Conservation (phyloP, 2,797 vertebrate species). For the Pampus argenteus region DNA sequence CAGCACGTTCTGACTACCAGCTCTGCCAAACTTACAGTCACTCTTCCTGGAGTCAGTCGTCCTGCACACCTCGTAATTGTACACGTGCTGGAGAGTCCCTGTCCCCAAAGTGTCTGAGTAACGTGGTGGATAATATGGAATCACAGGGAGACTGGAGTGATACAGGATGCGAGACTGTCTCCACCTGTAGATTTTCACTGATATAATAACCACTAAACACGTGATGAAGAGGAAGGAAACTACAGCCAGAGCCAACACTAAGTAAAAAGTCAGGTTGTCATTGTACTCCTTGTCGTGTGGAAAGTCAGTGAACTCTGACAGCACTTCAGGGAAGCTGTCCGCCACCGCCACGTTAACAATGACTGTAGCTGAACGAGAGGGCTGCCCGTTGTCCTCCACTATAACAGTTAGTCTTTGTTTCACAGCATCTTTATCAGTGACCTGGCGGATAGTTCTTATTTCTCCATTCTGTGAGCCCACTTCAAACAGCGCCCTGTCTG, state of each 20-base stretch:
- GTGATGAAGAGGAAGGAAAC: conserved; percentile 62
- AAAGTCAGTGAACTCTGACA: conserved; percentile 75
- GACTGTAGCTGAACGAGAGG: conserved; percentile 82
- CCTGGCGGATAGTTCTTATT: conserved; percentile 75
- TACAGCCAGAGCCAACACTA: conserved; percentile 56
- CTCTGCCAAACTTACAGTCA: conserved; percentile 47
- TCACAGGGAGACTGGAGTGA: conserved; percentile 50
- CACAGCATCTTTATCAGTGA: conserved; percentile 74
- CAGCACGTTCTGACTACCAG: too few species aligned
- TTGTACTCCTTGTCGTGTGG: conserved; percentile 60
- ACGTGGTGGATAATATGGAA: conserved; percentile 65
- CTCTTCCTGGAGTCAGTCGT: conserved; percentile 48
- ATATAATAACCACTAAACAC: conserved; percentile 55
- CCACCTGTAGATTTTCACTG: conserved; percentile 59
- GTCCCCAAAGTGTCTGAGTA: conserved; percentile 49
- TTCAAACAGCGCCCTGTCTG: conserved; percentile 81
- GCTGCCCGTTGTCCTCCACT: conserved; percentile 87
- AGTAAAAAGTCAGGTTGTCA: conserved; percentile 60
- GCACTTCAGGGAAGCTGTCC: conserved; percentile 79
- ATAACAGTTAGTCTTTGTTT: conserved; percentile 77
- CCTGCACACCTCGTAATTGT: conserved; percentile 50
- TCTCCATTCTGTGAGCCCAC: conserved; percentile 80
- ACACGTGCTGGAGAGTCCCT: conserved; percentile 41
- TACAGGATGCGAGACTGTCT: conserved; percentile 59
- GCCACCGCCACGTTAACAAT: conserved; percentile 80